phyloP scores from a whole-genome alignment of 1,140 invertebrate species.

The Homalodisca vitripennis region DNA sequence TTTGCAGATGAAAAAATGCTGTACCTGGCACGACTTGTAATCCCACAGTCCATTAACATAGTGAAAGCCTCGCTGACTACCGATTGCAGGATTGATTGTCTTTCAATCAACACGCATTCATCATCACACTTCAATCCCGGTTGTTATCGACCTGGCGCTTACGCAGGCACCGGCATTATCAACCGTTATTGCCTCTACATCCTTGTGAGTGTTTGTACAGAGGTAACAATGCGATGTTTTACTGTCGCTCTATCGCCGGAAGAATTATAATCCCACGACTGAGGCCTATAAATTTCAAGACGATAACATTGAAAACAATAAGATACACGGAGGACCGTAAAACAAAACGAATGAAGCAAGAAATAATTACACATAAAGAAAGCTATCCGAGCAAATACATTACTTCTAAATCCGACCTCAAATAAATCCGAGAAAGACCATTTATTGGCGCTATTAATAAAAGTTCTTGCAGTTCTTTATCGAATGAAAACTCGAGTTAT shows the following conservation, averaged over 20 bases:
- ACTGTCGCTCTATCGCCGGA: not conserved
- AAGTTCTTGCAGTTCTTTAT: conserved; percentile 23
- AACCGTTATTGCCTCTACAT: too few species aligned
- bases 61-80: too few species aligned
- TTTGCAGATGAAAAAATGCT: too few species aligned
- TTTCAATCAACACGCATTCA: too few species aligned
- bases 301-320: not conserved
- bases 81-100: too few species aligned
- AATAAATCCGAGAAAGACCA: conserved; percentile 19
- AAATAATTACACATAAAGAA: conserved; percentile 26
- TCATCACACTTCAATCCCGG: too few species aligned
- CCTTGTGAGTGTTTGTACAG: too few species aligned
- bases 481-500: not conserved
- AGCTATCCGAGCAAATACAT: conserved; percentile 18
- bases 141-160: too few species aligned
- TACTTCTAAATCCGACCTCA: conserved; percentile 21
- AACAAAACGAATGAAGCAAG: conserved; percentile 24
- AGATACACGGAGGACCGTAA: conserved; percentile 1
- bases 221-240: too few species aligned
- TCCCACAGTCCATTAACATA: too few species aligned
- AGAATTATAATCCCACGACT: not conserved
- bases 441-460: conserved; percentile 23
- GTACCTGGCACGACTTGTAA: too few species aligned
- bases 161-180: too few species aligned
- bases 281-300: not conserved